Evolutionary conservation across 30 jellyfish, hydroid and myxozoan genomes (phyloP).

Genomic region (Chironex yamaguchii): DNA sequence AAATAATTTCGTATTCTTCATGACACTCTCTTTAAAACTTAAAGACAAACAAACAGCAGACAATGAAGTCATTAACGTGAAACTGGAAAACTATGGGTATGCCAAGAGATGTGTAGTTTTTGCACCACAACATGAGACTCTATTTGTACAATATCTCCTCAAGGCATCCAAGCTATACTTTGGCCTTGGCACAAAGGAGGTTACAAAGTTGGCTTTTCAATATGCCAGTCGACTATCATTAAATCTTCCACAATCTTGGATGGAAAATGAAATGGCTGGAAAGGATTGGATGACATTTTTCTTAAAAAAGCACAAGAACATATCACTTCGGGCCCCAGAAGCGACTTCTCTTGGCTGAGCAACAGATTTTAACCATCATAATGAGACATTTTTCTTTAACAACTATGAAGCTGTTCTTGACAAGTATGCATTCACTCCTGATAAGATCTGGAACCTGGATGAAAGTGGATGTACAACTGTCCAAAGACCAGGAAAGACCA

Average conservation of each 20-base stretch:
- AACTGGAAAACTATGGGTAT: too few species aligned
- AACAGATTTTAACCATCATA: conserved; percentile 24
- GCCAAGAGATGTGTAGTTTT: too few species aligned
- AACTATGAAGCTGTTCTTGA: conserved; percentile 2
- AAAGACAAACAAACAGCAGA: too few species aligned
- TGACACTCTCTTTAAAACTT: too few species aligned
- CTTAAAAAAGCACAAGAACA: conserved; percentile 4
- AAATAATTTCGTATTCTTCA: neutral
- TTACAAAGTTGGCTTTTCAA: conserved; percentile 27
- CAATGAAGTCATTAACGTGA: too few species aligned
- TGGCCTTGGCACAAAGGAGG: conserved; percentile 42
- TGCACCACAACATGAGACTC: too few species aligned
- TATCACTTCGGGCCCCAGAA: conserved; percentile 56
- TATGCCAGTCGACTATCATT: conserved; percentile 8
- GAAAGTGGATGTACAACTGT: conserved; percentile 65
- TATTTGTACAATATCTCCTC: too few species aligned
- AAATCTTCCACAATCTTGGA: conserved; percentile 35
- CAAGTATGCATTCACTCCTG: conserved; percentile 8
- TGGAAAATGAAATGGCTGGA: conserved; percentile 31
- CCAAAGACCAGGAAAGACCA: conserved; percentile 14
- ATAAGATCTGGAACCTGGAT: conserved; percentile 43
- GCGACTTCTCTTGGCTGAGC: conserved; percentile 40
- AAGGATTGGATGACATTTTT: conserved; percentile 38
- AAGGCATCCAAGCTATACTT: too few species aligned
- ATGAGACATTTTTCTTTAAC: conserved; percentile 17